These are phyloP conservation scores for Chanos chanos DNA, from an alignment of 2,797 vertebrate genomes.

Conservation along the genomic window DNA sequence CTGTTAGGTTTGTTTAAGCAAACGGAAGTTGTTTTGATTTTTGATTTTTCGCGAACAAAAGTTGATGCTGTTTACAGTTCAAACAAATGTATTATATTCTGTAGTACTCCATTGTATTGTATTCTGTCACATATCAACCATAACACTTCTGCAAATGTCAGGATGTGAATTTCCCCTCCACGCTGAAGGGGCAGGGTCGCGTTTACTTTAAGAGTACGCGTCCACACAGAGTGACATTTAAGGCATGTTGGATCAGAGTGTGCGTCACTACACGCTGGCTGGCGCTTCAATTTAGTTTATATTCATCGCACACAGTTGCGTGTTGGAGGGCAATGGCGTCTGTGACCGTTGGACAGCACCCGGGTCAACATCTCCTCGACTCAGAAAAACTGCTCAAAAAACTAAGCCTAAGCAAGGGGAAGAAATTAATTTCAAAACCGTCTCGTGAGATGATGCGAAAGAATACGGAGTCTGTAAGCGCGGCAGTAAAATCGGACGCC, in stretches of 20 bases:
- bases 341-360: constrained; percentile 68
- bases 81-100: too few species aligned
- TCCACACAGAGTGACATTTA: constrained; percentile 42
- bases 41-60: too few species aligned
- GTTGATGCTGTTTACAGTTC: too few species aligned
- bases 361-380: constrained; percentile 65
- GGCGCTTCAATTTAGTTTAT: constrained; percentile 59
- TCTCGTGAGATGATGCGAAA: constrained; percentile 27
- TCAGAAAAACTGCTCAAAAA: constrained; percentile 67
- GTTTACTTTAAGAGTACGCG: constrained; percentile 49
- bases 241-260: constrained; percentile 31
- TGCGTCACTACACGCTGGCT: constrained; percentile 55
- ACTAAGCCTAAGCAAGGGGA: constrained; percentile 57
- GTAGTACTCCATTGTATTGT: background rate
- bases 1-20: too few species aligned
- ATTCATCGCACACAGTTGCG: constrained; percentile 47
- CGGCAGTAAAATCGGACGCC: constrained; percentile 11
- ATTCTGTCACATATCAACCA: background rate
- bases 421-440: constrained; percentile 51
- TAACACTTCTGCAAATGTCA: background rate
- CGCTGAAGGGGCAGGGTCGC: constrained; percentile 18
- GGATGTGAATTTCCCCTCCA: background rate
- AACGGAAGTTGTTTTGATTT: too few species aligned
- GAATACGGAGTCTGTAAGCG: constrained; percentile 14
- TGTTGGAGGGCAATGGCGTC: constrained; percentile 64